Evolutionary conservation across 2,888 invertebrate species (phyloP).

Genomic region (Flexamia atlantica): DNA sequence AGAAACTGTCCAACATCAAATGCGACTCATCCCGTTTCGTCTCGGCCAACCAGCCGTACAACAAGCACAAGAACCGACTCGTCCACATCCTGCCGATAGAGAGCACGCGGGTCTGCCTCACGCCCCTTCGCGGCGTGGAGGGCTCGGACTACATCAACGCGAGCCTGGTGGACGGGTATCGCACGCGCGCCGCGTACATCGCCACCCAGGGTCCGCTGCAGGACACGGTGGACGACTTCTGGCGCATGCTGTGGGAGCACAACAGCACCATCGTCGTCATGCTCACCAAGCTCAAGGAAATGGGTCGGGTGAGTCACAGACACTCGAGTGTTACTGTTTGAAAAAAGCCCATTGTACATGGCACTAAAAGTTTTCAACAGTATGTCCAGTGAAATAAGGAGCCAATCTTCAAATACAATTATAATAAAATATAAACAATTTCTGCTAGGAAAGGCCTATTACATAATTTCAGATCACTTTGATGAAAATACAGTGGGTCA

Average conservation of each 20-base stretch:
- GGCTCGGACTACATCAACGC: conserved; percentile 99
- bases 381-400: no score
- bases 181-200: conserved; percentile 90
- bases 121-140: conserved; percentile 88
- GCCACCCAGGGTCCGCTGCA: conserved; percentile 99
- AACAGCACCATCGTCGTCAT: conserved; percentile 99
- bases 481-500: no score
- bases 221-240: conserved; percentile 98
- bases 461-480: no score
- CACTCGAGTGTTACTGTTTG: no score
- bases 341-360: no score
- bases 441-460: no score
- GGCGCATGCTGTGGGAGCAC: conserved; percentile 99
- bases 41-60: conserved; percentile 96
- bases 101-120: conserved; percentile 94
- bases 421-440: no score
- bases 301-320: conserved; percentile 87
- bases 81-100: conserved; percentile 99
- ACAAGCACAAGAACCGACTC: conserved; percentile 98
- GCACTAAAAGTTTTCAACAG: no score
- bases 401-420: no score
- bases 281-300: conserved; percentile 98
- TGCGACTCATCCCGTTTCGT: conserved; percentile 94
- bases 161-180: conserved; percentile 97
- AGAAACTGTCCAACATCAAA: conserved; percentile 94